Percentiles rank a stretch among this genome's conserved stretches.
These are phyloP conservation scores for Philopotamus ludificatus DNA, from an alignment of 1,140 invertebrate genomes.

Conservation along the genomic window DNA sequence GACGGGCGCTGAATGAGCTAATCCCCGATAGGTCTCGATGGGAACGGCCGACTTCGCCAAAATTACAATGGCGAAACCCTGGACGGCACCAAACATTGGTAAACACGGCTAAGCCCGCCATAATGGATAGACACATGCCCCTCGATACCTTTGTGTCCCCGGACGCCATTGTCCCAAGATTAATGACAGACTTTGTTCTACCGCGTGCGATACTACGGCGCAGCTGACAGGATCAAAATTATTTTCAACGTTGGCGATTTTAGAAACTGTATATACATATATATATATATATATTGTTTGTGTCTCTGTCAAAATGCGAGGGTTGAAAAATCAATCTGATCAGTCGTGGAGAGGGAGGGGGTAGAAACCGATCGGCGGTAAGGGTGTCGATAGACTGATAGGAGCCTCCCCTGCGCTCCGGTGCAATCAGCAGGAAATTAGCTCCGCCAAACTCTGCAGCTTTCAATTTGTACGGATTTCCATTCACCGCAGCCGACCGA, in stretches of 20 bases:
- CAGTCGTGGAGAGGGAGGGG: background rate
- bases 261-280: too few relatives aligned
- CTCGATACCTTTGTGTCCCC: background rate
- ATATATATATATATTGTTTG: too few relatives aligned
- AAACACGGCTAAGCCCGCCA: slow-evolving; percentile 6
- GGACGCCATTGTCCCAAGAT: too few relatives aligned
- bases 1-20: slow-evolving; percentile 1
- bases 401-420: background rate
- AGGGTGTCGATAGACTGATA: background rate
- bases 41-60: slow-evolving; percentile 5
- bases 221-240: too few relatives aligned
- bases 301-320: too few relatives aligned
- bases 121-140: slow-evolving; percentile 19
- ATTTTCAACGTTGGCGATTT: too few relatives aligned
- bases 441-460: slow-evolving; percentile 27
- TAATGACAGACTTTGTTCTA: too few relatives aligned
- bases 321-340: too few relatives aligned
- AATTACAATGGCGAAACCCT: slow-evolving; percentile 9
- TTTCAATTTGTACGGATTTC: slow-evolving; percentile 21
- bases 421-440: slow-evolving; percentile 37
- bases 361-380: background rate
- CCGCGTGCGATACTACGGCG: too few relatives aligned
- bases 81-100: slow-evolving; percentile 2
- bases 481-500: slow-evolving; percentile 5
- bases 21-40: slow-evolving; percentile 9